phyloP scores from a whole-genome alignment of 2,113 vertebrate species.

The Trematocara marginatum region DNA sequence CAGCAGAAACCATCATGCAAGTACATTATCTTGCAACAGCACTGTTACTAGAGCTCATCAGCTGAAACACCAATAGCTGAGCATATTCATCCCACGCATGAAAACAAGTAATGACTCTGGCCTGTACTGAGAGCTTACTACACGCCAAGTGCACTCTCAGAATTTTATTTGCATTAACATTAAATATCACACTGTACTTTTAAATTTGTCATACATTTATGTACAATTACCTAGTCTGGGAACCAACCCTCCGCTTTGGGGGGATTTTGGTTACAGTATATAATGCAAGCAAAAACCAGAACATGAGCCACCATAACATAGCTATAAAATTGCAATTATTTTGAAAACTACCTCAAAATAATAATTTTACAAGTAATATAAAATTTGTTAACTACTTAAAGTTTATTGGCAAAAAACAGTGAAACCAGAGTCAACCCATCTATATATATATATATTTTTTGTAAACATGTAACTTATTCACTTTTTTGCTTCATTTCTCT shows the following conservation, averaged over 20 bases:
- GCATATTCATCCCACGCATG: background rate
- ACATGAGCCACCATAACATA: background rate
- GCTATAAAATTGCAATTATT: background rate
- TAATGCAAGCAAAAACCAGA: background rate
- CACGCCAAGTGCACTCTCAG: background rate
- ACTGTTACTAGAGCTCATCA: background rate
- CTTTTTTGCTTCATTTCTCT: no score
- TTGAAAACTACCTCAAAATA: background rate
- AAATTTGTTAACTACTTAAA: background rate
- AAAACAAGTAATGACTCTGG: background rate
- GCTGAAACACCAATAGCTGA: background rate
- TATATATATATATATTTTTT: background rate
- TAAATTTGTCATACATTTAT: background rate
- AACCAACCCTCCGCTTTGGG: background rate
- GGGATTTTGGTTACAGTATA: background rate
- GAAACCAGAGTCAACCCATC: background rate
- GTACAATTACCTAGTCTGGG: background rate
- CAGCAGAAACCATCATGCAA: background rate
- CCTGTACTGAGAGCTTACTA: background rate
- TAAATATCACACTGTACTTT: background rate
- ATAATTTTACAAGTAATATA: background rate
- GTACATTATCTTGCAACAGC: slow-evolving; percentile 6
- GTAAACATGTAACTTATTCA: no score
- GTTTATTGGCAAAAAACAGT: background rate
- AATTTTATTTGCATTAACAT: background rate